phyloP scores from a whole-genome alignment of 2,888 invertebrate genomes.

The Pherbina coryleti region DNA sequence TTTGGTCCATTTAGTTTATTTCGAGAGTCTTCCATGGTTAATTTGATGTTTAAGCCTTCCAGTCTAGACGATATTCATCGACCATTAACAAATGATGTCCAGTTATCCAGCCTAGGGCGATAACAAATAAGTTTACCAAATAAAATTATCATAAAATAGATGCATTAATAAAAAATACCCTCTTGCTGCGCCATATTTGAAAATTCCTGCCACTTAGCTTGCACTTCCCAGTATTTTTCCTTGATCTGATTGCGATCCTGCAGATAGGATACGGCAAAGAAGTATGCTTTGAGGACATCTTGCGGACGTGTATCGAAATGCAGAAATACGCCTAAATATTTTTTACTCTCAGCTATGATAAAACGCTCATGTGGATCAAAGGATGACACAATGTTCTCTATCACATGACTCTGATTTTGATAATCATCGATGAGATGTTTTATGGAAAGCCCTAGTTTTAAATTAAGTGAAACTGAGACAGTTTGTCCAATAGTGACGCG shows the following conservation, averaged over 20 bases:
- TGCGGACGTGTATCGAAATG: constrained; percentile 68
- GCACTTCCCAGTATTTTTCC: constrained; percentile 71
- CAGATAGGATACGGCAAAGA: constrained; percentile 69
- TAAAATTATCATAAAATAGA: not conserved
- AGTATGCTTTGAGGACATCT: constrained; percentile 69
- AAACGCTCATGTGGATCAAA: constrained; percentile 69
- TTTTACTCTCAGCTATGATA: constrained; percentile 68
- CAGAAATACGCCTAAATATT: constrained; percentile 67
- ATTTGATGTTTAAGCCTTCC: constrained; percentile 62
- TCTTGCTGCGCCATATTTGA: constrained; percentile 69
- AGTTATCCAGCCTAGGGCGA: constrained; percentile 73
- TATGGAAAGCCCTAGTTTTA: constrained; percentile 66
- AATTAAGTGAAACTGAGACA: constrained; percentile 67
- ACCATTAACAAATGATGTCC: constrained; percentile 73
- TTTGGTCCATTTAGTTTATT: constrained; percentile 16
- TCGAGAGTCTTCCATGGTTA: not conserved
- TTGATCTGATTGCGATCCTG: constrained; percentile 69
- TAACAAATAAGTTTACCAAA: not conserved
- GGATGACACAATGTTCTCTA: constrained; percentile 68
- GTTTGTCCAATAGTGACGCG: constrained; percentile 76
- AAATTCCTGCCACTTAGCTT: constrained; percentile 71
- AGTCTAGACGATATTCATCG: constrained; percentile 74
- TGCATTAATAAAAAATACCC: constrained; percentile 53
- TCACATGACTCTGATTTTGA: constrained; percentile 62
- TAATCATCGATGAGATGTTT: constrained; percentile 67